Base-by-base conservation (phyloP, 2,113 vertebrate species). In the Nanorana parkeri region DNA sequence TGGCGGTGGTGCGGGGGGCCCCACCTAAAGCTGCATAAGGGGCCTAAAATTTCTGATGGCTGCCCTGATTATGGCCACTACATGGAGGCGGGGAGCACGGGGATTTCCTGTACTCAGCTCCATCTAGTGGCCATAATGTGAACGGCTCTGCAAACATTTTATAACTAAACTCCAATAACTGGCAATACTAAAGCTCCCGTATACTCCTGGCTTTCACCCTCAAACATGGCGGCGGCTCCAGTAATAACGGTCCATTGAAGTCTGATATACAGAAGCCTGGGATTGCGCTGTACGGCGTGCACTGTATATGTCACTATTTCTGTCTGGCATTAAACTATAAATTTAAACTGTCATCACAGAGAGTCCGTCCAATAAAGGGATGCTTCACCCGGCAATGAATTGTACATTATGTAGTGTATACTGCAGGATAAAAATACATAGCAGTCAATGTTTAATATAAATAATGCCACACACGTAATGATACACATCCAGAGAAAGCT, bases 401-500 rank as follows among this genome's bases (percentile, higher is more conserved):
- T 58, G 28, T 6, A 60, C 55, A 75, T 75, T 75, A 75, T 75
- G 55, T 20, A 60, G 28, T 75, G 29, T 75, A 56, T 21, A 58
- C 32, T 5, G 55, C 19, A 78, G 21, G 26, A 78, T 26, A 67
- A 66, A 78, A 78, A 78, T 78, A 78, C 63, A 54, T 21, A 17
- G 13, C 51, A 23, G 6, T n/a, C 17, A n/a, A 60, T 5, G 29
- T 41, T 41, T 41, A 32, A 78, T 54, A 78, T 67, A 66, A 55
- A 78, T 65, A 78, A 55, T 66, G 41, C 47, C 47, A 67, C 76
- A 32, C 41, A 67, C 8, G 54, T 54, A 78, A 78, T 78, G 54
- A 66, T 65, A 66, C 32, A 78, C 41, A 69, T 56, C 71, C 36
- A 10, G 32, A 71, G 36, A 52, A 71, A 80, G 72, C 72, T 80